Conservation (phyloP, 2,113 vertebrate genomes). For the Rhinopomastus cyanomelas region DNA sequence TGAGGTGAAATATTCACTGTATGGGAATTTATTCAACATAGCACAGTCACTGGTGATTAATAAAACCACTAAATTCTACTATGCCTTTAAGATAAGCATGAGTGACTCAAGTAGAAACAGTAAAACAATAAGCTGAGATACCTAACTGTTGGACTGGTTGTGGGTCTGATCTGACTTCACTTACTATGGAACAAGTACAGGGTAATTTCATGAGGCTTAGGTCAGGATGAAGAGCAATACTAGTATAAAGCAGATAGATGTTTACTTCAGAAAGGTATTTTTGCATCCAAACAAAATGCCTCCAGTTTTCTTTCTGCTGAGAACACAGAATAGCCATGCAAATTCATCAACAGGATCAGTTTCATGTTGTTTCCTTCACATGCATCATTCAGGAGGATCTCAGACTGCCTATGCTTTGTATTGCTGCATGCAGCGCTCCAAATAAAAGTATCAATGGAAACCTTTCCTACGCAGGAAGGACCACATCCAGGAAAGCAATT, state of each 20-base stretch:
- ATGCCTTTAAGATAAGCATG: not conserved
- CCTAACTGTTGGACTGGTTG: not conserved
- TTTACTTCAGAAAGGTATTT: slow-evolving; percentile 4
- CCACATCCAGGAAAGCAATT: not conserved
- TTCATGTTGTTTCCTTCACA: slow-evolving; percentile 62
- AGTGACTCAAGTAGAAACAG: not conserved
- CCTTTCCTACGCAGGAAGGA: not conserved
- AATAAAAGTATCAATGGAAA: slow-evolving; percentile 43
- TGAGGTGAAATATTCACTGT: not conserved
- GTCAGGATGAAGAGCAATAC: not conserved
- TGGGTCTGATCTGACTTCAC: not conserved
- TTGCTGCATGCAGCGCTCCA: slow-evolving; percentile 37
- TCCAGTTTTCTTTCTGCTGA: slow-evolving; percentile 20
- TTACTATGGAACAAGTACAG: not conserved
- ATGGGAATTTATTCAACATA: not conserved
- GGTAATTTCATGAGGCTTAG: not conserved
- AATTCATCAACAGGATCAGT: slow-evolving; percentile 58
- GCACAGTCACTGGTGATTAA: not conserved
- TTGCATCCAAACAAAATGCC: slow-evolving; percentile 22
- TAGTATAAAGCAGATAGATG: not conserved
- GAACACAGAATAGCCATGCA: slow-evolving; percentile 22
- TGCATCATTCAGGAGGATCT: slow-evolving; percentile 74
- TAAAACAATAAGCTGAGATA: not conserved
- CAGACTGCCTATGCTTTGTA: slow-evolving; percentile 43
- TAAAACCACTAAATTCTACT: not conserved